Base-by-base conservation (phyloP, 2,888 invertebrate genomes). In the Meliscaeva auricollis region DNA sequence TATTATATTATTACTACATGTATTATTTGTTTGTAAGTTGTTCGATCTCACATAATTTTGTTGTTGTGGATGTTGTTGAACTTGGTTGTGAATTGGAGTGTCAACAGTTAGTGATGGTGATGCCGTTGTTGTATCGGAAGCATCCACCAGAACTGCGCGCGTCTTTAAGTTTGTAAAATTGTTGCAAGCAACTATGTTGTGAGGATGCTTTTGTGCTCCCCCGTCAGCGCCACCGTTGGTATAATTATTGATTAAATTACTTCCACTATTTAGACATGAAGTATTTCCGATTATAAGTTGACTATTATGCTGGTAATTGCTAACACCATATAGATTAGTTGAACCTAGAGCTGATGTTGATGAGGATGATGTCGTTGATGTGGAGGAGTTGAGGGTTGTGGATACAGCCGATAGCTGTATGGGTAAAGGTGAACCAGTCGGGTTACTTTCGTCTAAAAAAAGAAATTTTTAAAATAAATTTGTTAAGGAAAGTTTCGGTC, bases 101-200 rank as follows among this genome's bases (percentile, higher is more conserved):
- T 87, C 87, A 76, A 87, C 88, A 38, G 88, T 87, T 13, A 87
- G 78, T 62, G 89, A 84, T 64, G 89, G 87, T 32, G 91, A 90
- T 69, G 91, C 89, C 9, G 91, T 90, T 35, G 91, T 90, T 3
- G 91, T 91, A 76, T 91, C 90, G 2, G 35, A 20, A 6, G 90
- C 91, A 80, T 91, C 92, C 22, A 90, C 90, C 70, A 90, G 88
- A 32, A 88, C 87, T 69, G 87, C 88, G 64, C 77, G 87, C n/a
- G 87, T 82, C 22, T 87, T 87, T 2, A 87, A 74, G 54, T 87
- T 87, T 13, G 82, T 81, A 52, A 87, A 70, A 60, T 87, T 87
- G 15, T 87, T 87, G 56, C 82, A 85, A 13, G 75, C 73, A 54
- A 85, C 76, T 30, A 85, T 50, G n/a, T 48, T 80, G 54, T 75